Evolutionary conservation across 2,113 vertebrate species (phyloP).

Genomic region (Pterocles gutturalis): DNA sequence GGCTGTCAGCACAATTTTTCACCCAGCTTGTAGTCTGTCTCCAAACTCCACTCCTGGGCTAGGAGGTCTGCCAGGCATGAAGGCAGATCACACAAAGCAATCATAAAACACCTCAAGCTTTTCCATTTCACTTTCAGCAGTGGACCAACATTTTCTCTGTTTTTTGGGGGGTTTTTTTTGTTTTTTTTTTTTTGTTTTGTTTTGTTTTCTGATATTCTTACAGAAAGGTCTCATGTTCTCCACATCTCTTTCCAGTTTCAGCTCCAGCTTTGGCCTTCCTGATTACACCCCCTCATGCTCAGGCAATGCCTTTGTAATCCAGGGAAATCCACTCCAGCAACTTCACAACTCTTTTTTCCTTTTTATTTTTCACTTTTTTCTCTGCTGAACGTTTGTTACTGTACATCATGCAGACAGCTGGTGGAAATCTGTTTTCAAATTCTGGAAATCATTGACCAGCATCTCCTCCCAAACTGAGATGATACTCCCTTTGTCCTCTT

Average conservation of each 20-base stretch:
- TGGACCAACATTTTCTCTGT: background rate
- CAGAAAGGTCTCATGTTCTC: background rate
- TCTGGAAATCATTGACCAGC: background rate
- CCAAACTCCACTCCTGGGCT: background rate
- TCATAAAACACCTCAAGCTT: background rate
- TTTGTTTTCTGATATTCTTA: background rate
- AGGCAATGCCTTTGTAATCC: background rate
- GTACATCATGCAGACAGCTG: background rate
- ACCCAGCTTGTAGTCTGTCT: fast-evolving
- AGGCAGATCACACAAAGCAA: background rate
- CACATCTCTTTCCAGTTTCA: background rate
- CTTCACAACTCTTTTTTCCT: background rate
- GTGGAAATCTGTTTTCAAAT: background rate
- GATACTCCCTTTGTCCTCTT: background rate
- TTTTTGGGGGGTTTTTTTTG: no score
- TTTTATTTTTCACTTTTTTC: background rate
- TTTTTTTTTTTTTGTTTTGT: no score
- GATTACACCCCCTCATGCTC: background rate
- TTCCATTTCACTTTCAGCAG: background rate
- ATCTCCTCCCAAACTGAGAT: background rate
- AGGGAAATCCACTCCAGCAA: background rate
- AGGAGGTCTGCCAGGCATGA: background rate
- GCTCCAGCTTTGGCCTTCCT: background rate
- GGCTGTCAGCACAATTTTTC: background rate
- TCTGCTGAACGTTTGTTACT: background rate